These are phyloP conservation scores for Parauchenoglanis ngamensis DNA, from an alignment of 2,797 vertebrate genomes.

Conservation along the genomic window DNA sequence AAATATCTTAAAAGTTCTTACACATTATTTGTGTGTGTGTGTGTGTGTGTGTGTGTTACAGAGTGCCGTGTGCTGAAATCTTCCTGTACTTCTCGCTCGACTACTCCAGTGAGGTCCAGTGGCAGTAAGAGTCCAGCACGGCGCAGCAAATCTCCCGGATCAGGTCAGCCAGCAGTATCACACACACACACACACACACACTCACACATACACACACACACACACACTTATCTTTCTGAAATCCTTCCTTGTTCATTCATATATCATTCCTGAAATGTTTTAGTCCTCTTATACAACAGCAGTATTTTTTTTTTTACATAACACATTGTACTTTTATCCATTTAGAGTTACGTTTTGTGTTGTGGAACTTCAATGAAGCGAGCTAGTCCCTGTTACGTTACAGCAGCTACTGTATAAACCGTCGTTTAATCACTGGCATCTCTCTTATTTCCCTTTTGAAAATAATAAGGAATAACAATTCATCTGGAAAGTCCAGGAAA, in stretches of 20 bases:
- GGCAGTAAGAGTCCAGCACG: conserved; percentile 87
- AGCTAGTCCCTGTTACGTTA: not conserved
- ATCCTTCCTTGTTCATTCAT: not conserved
- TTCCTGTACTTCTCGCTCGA: conserved; percentile 78
- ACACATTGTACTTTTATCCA: not conserved
- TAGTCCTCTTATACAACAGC: not conserved
- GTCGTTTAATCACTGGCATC: not conserved
- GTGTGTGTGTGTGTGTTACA: conserved; percentile 60
- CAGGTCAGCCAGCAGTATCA: conserved; percentile 73
- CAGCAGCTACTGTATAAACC: not conserved
- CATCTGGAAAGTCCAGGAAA: no score
- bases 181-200: conserved; percentile 31
- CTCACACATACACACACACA: conserved; percentile 43
- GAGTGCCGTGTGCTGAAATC: conserved; percentile 92
- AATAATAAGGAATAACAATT: no score
- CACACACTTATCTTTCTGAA: conserved; percentile 11
- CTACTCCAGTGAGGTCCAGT: conserved; percentile 70
- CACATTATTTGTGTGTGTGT: not conserved
- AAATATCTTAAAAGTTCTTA: not conserved
- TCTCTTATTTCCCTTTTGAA: not conserved
- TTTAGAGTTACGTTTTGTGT: not conserved
- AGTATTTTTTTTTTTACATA: not conserved
- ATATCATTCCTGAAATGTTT: not conserved
- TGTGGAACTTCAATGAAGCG: not conserved
- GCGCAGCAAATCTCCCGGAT: conserved; percentile 90